Conservation (phyloP, 2,888 invertebrate genomes). For the Torymus auratus region DNA sequence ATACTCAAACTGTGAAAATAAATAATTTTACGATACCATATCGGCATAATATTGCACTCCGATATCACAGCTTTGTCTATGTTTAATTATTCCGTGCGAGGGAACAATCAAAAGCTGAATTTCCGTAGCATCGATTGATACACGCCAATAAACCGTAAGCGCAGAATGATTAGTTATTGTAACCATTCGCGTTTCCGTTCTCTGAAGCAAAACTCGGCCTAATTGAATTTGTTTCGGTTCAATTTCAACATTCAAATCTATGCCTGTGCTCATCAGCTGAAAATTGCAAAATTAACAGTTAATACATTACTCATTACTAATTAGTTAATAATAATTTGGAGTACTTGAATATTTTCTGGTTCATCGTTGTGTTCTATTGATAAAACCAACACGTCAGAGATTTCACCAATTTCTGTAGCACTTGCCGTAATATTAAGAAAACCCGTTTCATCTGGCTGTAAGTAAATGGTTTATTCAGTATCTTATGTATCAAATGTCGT, state of each 20-base stretch:
- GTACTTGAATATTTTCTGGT: slow-evolving; percentile 76
- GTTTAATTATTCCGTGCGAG: slow-evolving; percentile 59
- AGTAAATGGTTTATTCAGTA: not conserved
- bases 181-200: slow-evolving; percentile 77
- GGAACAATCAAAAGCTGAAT: slow-evolving; percentile 70
- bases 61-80: slow-evolving; percentile 59
- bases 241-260: slow-evolving; percentile 78
- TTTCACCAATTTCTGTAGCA: slow-evolving; percentile 69
- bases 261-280: slow-evolving; percentile 78
- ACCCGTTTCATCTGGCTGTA: slow-evolving; percentile 68
- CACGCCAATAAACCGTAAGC: slow-evolving; percentile 79
- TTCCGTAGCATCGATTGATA: slow-evolving; percentile 75
- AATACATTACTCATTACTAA: no score
- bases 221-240: slow-evolving; percentile 77
- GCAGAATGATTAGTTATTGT: slow-evolving; percentile 80
- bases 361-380: slow-evolving; percentile 80
- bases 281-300: slow-evolving; percentile 14
- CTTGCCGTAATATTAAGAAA: slow-evolving; percentile 70
- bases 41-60: slow-evolving; percentile 65
- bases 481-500: not conserved
- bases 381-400: slow-evolving; percentile 70
- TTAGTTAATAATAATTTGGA: no score
- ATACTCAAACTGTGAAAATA: not conserved
- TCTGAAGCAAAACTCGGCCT: slow-evolving; percentile 79
- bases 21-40: slow-evolving; percentile 55